Percentiles rank a stretch among this genome's conserved stretches.
phyloP scores from a whole-genome alignment of 2,888 invertebrate genomes.

The Erebia ligea region DNA sequence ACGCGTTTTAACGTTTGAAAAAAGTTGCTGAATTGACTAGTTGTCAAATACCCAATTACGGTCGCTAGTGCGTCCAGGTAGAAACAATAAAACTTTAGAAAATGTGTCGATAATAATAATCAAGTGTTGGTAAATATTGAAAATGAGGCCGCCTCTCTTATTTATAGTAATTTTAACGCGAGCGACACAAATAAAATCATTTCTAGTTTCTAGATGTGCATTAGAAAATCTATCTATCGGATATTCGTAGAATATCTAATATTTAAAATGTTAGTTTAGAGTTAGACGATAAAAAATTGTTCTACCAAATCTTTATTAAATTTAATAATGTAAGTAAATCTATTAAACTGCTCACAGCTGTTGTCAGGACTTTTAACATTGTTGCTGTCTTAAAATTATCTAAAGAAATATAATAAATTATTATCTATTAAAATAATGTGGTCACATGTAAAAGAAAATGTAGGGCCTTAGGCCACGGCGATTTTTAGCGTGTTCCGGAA shows the following conservation, averaged over 20 bases:
- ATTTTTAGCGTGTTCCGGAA: too few species aligned
- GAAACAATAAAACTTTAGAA: not conserved
- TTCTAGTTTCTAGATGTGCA: not conserved
- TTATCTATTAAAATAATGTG: conserved; percentile 16
- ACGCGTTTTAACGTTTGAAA: too few species aligned
- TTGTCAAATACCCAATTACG: too few species aligned
- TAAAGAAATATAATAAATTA: not conserved
- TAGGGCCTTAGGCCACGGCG: too few species aligned
- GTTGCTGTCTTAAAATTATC: conserved; percentile 12
- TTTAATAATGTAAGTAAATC: conserved; percentile 31
- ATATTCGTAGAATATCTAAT: conserved; percentile 61
- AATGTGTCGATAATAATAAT: not conserved
- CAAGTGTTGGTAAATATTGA: conserved; percentile 56
- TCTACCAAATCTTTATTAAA: conserved; percentile 71
- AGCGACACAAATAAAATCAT: not conserved
- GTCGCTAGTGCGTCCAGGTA: too few species aligned
- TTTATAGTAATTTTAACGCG: conserved; percentile 60
- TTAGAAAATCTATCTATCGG: conserved; percentile 52
- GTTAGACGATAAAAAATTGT: conserved; percentile 49
- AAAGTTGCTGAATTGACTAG: too few species aligned
- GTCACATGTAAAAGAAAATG: conserved; percentile 6
- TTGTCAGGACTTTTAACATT: conserved; percentile 12
- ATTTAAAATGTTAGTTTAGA: conserved; percentile 39
- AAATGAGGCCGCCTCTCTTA: conserved; percentile 78
- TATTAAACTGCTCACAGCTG: conserved; percentile 13